These are phyloP conservation scores for Mycetomoellerius zeteki DNA, from an alignment of 1,140 invertebrate species.

Conservation along the genomic window DNA sequence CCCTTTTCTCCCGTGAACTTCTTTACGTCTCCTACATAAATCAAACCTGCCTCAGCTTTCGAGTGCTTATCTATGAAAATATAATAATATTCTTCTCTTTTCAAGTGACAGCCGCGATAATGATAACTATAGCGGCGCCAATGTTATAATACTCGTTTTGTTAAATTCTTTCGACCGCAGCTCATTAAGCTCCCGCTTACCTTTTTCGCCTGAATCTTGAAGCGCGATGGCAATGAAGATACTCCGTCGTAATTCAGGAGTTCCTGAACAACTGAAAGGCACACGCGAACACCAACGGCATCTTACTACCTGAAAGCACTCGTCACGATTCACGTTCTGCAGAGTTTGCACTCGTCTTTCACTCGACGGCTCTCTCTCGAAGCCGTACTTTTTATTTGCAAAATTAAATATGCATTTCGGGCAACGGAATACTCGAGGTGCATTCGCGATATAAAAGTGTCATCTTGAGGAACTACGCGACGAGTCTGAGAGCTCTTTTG, in stretches of 20 bases:
- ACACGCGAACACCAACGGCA: conserved; percentile 27
- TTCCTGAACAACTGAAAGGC: conserved; percentile 24
- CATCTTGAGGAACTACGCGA: conserved; percentile 16
- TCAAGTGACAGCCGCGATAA: background rate
- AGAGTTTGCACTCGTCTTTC: conserved; percentile 17
- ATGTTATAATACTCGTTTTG: conserved; percentile 13
- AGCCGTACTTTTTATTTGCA: conserved; percentile 42
- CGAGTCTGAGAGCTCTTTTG: conserved; percentile 16
- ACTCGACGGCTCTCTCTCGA: conserved; percentile 6
- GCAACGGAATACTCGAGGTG: conserved; percentile 30
- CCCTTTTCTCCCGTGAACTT: background rate
- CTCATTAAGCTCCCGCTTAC: conserved; percentile 21
- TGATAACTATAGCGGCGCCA: background rate
- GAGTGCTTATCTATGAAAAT: conserved; percentile 5
- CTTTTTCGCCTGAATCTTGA: conserved; percentile 22
- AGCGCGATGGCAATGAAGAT: conserved; percentile 24
- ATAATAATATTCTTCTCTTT: conserved; percentile 11
- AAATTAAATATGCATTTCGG: conserved; percentile 59
- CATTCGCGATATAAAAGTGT: conserved; percentile 26
- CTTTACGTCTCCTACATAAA: background rate
- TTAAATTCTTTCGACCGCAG: conserved; percentile 6
- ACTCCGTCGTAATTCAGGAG: conserved; percentile 51
- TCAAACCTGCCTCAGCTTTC: background rate
- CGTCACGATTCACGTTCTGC: conserved; percentile 26
- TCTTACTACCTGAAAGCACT: conserved; percentile 14